Conservation (phyloP, 2,888 invertebrate genomes). For the Drosophila conformis region DNA sequence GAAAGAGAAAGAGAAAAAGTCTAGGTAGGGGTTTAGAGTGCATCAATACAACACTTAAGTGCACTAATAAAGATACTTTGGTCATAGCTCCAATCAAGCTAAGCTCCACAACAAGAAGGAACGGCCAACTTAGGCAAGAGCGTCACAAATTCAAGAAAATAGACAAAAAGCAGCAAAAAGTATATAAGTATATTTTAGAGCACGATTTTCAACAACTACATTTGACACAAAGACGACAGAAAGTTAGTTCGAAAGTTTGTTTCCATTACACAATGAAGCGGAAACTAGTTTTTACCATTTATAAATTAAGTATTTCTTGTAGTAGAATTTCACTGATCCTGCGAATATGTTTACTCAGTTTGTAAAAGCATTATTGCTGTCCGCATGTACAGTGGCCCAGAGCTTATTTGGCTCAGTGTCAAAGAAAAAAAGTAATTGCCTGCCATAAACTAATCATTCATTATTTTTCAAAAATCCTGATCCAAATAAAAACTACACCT, state of each 20-base stretch:
- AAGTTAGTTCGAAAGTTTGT: neutral
- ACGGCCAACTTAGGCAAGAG: neutral
- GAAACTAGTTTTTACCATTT: neutral
- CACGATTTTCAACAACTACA: neutral
- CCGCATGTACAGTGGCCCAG: too few relatives aligned
- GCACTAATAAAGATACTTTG: slow-evolving; percentile 12
- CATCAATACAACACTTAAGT: neutral
- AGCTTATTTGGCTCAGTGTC: too few relatives aligned
- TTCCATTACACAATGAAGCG: neutral
- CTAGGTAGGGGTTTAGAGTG: neutral
- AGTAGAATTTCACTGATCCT: neutral
- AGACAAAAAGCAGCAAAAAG: neutral
- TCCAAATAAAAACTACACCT: too few relatives aligned
- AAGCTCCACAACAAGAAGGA: neutral
- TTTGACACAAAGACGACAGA: neutral
- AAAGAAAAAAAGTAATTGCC: too few relatives aligned
- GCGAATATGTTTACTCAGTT: neutral
- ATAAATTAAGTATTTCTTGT: neutral
- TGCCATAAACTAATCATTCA: too few relatives aligned
- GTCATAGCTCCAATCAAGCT: neutral
- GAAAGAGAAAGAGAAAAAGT: neutral
- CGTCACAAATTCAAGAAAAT: neutral
- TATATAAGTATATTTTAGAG: neutral
- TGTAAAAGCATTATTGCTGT: neutral
- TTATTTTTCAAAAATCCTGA: too few relatives aligned